phyloP scores from a whole-genome alignment of 2,888 invertebrate species.

The Aporophyla nigra region DNA sequence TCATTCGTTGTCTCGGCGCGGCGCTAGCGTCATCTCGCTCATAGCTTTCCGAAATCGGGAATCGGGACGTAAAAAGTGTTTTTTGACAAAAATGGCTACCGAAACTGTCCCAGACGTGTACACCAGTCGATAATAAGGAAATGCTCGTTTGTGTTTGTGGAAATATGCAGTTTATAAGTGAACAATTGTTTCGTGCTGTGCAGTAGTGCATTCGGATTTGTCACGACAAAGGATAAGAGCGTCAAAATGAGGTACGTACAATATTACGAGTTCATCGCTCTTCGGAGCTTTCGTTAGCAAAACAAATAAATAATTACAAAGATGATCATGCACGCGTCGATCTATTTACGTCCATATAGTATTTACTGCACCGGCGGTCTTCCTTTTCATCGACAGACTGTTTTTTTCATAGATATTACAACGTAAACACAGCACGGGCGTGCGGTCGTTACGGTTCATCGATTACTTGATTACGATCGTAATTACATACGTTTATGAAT shows the following conservation, averaged over 20 bases:
- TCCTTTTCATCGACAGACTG: conserved; percentile 76
- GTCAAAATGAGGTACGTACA: conserved; percentile 89
- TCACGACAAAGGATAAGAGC: conserved; percentile 87
- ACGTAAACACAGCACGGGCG: conserved; percentile 84
- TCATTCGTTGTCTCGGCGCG: conserved; percentile 80
- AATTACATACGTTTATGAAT: conserved; percentile 87
- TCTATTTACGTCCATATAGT: conserved; percentile 83
- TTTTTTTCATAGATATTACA: conserved; percentile 75
- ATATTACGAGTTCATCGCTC: conserved; percentile 82
- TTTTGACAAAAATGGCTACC: conserved; percentile 90
- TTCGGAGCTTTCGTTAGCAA: conserved; percentile 85
- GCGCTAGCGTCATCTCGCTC: conserved; percentile 86
- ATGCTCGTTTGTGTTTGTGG: conserved; percentile 84
- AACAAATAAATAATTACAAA: conserved; percentile 88
- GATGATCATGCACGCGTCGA: conserved; percentile 79
- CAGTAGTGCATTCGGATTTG: conserved; percentile 89
- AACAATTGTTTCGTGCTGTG: conserved; percentile 89
- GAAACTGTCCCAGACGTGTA: conserved; percentile 81
- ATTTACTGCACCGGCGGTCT: conserved; percentile 78
- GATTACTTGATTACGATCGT: conserved; percentile 84
- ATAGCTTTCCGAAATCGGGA: conserved; percentile 84
- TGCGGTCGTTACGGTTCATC: conserved; percentile 82
- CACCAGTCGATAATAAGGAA: conserved; percentile 83
- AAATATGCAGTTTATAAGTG: conserved; percentile 89
- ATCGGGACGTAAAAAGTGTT: conserved; percentile 84